Percentiles rank a stretch among this genome's conserved stretches.
Conservation (phyloP, 30 jellyfish, hydroid and myxozoan species). For the Rhopilema esculentum region DNA sequence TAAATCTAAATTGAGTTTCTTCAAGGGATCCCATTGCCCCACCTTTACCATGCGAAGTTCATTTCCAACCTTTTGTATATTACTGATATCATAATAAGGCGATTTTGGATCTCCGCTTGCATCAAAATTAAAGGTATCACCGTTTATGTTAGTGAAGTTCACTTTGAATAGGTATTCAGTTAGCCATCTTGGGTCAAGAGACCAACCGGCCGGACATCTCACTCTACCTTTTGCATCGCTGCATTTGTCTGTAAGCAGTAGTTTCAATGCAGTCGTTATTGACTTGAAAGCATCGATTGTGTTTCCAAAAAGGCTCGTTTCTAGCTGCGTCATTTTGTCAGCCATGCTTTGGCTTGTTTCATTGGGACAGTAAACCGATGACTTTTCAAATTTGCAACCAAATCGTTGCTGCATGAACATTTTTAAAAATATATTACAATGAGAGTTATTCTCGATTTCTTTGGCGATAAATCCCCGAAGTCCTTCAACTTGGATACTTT, state of each 20-base stretch:
- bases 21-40: slow-evolving; percentile 75
- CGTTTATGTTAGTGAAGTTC: slow-evolving; percentile 45
- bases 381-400: slow-evolving; percentile 42
- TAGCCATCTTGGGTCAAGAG: slow-evolving; percentile 21
- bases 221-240: background rate
- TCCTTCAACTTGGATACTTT: slow-evolving; percentile 44
- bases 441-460: slow-evolving; percentile 20
- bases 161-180: slow-evolving; percentile 46
- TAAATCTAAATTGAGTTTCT: background rate
- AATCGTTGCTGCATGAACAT: slow-evolving; percentile 64
- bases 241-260: slow-evolving; percentile 5
- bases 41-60: slow-evolving; percentile 13
- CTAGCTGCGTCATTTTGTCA: background rate
- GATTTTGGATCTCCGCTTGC: slow-evolving; percentile 70
- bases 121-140: slow-evolving; percentile 53
- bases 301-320: slow-evolving; percentile 38
- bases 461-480: slow-evolving; percentile 44
- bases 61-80: slow-evolving; percentile 48
- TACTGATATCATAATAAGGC: slow-evolving; percentile 68
- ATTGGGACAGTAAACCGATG: slow-evolving; percentile 32
- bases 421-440: slow-evolving; percentile 76
- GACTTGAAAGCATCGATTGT: slow-evolving; percentile 72
- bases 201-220: slow-evolving; percentile 9
- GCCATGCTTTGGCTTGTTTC: slow-evolving; percentile 37
- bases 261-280: slow-evolving; percentile 38